Evolutionary conservation across 2,888 invertebrate species (phyloP), one percentile per base, ranked within the genome.

Genomic region (Neocrepidodera transversa): DNA sequence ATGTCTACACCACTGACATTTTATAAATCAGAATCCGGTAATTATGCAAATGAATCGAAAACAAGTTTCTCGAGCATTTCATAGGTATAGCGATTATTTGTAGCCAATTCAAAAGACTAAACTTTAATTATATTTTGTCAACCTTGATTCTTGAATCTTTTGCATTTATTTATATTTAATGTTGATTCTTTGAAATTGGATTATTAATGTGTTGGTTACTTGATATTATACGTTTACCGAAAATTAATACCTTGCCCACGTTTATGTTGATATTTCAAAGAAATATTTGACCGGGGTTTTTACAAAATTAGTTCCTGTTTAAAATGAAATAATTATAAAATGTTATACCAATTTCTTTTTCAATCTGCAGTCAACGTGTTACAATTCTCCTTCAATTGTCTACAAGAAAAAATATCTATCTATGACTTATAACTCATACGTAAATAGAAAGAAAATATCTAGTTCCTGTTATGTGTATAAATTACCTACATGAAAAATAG

Each of bases 21-120:
- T 10, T 26, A n/a, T 30, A 6, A 18, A 48, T 30, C 2, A 17
- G 11, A 11, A 48, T 32, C 48, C 32, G 48, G 48, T 48, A 17
- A 32, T 48, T 48, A 32, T 48, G 47, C 6, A 47, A 30, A 47
- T 35, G 35, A 35, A 28, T 28, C 28, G 28, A 28, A 28, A 28
- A 28, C 28, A 10, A 28, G 28, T 28, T 10, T 28, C 28, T 28
- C 10, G 10, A 6, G 10, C 28, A 8, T 28, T 28, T 28, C 10
- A 8, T 28, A 6, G 10, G 4, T 35, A 11, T 35, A 13, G 7
- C 7, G 13, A 2, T 5, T 35, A 35, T 35, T 14, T 13, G 4
- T 11, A 35, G 5, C 14, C 14, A 5, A 35, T 35, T 35, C 35
- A 4, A n/a, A 30, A n/a, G n/a, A n/a, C n/a, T n/a, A n/a, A n/a